phyloP scores from a whole-genome alignment of 2,113 vertebrate genomes.

The Andinoacara biseriatus region DNA sequence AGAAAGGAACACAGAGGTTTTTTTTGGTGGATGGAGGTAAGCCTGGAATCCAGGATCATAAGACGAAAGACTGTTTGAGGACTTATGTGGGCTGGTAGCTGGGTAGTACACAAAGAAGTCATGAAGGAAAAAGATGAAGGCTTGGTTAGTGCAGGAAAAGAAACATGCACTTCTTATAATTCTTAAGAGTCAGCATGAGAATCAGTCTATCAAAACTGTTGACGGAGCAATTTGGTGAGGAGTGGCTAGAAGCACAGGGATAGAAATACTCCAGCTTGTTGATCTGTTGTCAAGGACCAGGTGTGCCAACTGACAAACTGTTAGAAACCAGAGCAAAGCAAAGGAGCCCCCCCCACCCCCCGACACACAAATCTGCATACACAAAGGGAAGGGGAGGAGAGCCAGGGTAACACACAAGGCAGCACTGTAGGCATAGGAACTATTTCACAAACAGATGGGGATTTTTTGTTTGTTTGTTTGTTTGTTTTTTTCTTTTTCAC shows the following conservation, averaged over 20 bases:
- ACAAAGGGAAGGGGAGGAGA: background rate
- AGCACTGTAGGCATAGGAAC: background rate
- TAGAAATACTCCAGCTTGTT: background rate
- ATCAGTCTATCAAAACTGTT: conserved; percentile 5
- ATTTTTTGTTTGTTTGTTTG: background rate
- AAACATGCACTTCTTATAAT: background rate
- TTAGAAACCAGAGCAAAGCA: background rate
- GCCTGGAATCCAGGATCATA: background rate
- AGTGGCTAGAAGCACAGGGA: background rate
- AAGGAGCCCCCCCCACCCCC: background rate
- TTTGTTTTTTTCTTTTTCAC: background rate
- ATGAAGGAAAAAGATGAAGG: background rate
- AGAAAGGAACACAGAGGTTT: background rate
- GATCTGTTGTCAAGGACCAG: background rate
- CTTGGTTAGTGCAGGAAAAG: background rate
- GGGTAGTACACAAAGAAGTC: background rate
- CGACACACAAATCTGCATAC: background rate
- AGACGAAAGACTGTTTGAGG: background rate
- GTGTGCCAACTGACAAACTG: background rate
- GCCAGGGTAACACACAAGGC: background rate
- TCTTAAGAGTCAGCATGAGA: background rate
- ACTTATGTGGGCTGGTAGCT: background rate
- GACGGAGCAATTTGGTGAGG: background rate
- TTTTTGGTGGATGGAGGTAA: background rate
- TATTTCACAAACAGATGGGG: background rate